phyloP scores from a whole-genome alignment of 2,888 invertebrate genomes.

The Isoperla grammatica region DNA sequence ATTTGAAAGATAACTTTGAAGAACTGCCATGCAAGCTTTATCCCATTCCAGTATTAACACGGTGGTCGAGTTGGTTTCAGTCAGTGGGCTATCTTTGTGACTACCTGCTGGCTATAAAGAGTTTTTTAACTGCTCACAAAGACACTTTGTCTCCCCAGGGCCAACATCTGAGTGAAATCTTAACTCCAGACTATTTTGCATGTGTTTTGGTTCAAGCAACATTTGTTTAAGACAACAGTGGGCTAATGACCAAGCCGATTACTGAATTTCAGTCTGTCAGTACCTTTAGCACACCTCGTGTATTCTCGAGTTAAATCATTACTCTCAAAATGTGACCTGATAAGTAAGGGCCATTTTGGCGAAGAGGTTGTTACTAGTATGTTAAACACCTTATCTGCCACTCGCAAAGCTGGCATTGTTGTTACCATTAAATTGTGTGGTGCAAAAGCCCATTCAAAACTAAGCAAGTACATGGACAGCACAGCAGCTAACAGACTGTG shows the following conservation, averaged over 20 bases:
- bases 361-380: not conserved
- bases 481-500: too few relatives aligned
- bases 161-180: slow-evolving; percentile 2
- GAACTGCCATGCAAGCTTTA: not conserved
- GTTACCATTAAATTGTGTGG: slow-evolving; percentile 2
- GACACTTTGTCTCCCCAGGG: slow-evolving; percentile 2
- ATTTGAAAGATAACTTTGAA: not conserved
- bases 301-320: not conserved
- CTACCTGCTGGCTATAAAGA: not conserved
- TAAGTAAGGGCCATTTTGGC: not conserved
- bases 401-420: not conserved
- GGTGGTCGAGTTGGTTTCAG: slow-evolving; percentile 6
- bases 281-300: not conserved
- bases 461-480: too few relatives aligned
- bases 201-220: not conserved
- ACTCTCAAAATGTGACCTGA: slow-evolving; percentile 1
- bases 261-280: not conserved
- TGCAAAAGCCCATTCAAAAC: not conserved
- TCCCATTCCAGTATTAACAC: slow-evolving; percentile 1
- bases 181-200: slow-evolving; percentile 1
- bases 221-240: not conserved
- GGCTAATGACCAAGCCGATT: not conserved
- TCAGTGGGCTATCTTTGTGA: not conserved
- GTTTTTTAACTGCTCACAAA: not conserved
- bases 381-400: not conserved